Base-by-base conservation (phyloP, 2,797 vertebrate genomes). In the Tachyglossus aculeatus region DNA sequence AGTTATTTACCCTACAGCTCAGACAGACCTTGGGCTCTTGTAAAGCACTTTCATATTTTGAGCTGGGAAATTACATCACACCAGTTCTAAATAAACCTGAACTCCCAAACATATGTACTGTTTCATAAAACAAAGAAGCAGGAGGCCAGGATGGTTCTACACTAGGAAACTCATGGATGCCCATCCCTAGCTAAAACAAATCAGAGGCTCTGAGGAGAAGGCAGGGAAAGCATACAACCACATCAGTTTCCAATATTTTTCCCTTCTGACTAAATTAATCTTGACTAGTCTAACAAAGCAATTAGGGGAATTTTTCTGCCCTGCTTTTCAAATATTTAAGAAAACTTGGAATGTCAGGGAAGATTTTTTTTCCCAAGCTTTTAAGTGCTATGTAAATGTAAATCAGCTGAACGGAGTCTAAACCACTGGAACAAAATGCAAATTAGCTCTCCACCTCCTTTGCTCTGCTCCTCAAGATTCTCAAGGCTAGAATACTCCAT, bases 271-370 rank as follows among this genome's bases (percentile, higher is more conserved):
- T 80, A 85, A 87, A 87, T 87, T 81, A 81, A 63, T 76, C 74
- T 82, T 83, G 85, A 85, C 85, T 78, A 83, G 80, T 83, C 80
- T 85, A 85, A 87, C 71, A 57, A 85, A 87, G 80, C 80, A 85
- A 87, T 87, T 87, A 80, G 81, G 74, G 78, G 73, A 69, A n/a
- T 81, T 85, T 85, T 78, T 83, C 85, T 83, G 80, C 76, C 85
- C n/a, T n/a, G n/a, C n/a, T 85, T 75, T 82, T 78, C 48, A 85
- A 87, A 83, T 85, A 86, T 61, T 80, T 64, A 84, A 86, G 82
- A 84, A 86, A 78, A 79, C 77, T 82, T 84, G 82, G 84, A 82
- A 78, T 74, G n/a, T n/a, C n/a, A 69, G 59, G 67, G 77, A 80
- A 86, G 80, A 82, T 82, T 80, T 84, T 86, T 84, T 81, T 86